These are phyloP conservation scores for Tetragonula clypearis DNA, from an alignment of 1,140 invertebrate genomes.

Conservation along the genomic window DNA sequence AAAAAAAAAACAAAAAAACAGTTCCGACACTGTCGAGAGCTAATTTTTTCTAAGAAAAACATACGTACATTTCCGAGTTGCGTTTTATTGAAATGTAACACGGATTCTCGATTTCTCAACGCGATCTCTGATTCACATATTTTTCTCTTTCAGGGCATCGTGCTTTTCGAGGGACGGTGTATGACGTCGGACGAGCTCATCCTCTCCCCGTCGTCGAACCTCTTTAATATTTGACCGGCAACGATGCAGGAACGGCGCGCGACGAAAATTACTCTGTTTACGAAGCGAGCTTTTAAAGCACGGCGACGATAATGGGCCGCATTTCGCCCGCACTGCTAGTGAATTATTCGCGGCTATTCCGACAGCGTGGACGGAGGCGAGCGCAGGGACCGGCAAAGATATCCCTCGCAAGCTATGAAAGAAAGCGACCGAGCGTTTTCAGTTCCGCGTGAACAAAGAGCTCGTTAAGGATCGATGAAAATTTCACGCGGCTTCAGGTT, in stretches of 20 bases:
- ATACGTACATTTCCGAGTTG: too few relatives aligned
- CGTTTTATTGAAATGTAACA: too few relatives aligned
- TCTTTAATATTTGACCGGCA: background rate
- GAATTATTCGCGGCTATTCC: constrained; percentile 13
- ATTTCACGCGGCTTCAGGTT: constrained; percentile 8
- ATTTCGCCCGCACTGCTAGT: background rate
- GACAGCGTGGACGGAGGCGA: too few relatives aligned
- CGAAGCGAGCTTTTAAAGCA: background rate
- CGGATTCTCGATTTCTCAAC: too few relatives aligned
- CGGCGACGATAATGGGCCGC: constrained; percentile 13
- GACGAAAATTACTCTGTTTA: constrained; percentile 11
- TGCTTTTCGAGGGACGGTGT: too few relatives aligned
- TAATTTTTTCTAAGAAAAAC: too few relatives aligned
- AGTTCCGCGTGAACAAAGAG: background rate
- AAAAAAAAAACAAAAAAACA: too few relatives aligned
- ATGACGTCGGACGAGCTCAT: background rate
- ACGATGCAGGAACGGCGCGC: background rate
- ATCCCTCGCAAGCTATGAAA: background rate
- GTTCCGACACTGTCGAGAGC: too few relatives aligned
- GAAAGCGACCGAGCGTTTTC: background rate
- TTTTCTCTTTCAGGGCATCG: too few relatives aligned
- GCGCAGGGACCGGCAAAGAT: background rate
- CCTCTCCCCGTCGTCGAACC: background rate
- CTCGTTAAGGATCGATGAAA: constrained; percentile 37
- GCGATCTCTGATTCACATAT: too few relatives aligned